Evolutionary conservation across 2,797 vertebrate species (phyloP).

Genomic region (Esox masquinongy): DNA sequence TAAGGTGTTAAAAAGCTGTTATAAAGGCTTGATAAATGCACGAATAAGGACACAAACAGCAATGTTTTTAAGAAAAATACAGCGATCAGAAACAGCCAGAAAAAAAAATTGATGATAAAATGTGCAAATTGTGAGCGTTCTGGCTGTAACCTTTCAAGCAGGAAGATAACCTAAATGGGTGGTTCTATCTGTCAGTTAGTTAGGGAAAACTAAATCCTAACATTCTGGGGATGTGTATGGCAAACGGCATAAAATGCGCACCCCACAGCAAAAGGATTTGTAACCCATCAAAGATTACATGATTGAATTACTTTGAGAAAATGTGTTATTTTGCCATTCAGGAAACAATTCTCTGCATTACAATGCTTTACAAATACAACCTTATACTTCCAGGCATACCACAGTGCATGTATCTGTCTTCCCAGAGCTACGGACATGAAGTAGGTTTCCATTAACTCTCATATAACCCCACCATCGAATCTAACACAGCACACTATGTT

Average conservation of each 20-base stretch:
- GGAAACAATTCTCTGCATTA: not conserved
- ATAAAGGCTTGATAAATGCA: too few species aligned
- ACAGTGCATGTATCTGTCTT: not conserved
- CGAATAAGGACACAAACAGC: too few species aligned
- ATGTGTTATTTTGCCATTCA: not conserved
- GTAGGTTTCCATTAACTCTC: slow-evolving; percentile 4
- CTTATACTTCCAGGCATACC: not conserved
- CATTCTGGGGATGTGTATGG: not conserved
- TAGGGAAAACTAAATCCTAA: too few species aligned
- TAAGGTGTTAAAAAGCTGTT: too few species aligned
- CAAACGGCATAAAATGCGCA: not conserved
- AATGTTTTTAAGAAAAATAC: too few species aligned
- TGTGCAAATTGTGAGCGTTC: too few species aligned
- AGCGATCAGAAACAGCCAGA: too few species aligned
- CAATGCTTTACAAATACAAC: not conserved
- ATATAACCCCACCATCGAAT: slow-evolving; percentile 65
- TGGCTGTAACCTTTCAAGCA: too few species aligned
- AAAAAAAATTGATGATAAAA: too few species aligned
- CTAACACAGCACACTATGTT: slow-evolving; percentile 80
- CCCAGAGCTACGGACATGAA: not conserved
- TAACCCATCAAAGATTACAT: not conserved
- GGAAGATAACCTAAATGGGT: too few species aligned
- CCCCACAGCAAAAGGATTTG: too few species aligned
- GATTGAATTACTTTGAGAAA: not conserved
- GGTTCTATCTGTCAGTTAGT: too few species aligned